Evolutionary conservation across 2,888 invertebrate species (phyloP).

Genomic region (Drosophila subsilvestris): DNA sequence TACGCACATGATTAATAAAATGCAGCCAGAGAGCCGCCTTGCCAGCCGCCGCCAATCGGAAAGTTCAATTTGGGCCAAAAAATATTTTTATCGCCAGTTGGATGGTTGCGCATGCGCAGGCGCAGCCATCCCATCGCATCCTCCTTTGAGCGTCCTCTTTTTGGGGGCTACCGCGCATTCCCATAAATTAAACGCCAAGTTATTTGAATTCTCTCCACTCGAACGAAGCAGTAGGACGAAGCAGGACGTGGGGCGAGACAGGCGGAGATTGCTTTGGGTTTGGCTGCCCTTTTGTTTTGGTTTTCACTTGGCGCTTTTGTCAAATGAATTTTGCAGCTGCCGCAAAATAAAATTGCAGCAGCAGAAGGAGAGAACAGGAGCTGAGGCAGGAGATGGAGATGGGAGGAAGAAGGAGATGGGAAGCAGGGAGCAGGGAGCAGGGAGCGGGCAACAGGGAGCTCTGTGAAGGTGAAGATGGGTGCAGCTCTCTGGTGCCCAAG

Average conservation of each 20-base stretch:
- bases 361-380: slow-evolving; percentile 17
- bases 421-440: neutral
- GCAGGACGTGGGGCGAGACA: slow-evolving; percentile 17
- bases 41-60: slow-evolving; percentile 39
- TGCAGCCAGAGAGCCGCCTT: slow-evolving; percentile 26
- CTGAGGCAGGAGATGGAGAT: neutral
- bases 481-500: no score
- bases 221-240: no score
- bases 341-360: slow-evolving; percentile 67
- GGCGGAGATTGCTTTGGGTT: slow-evolving; percentile 42
- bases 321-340: slow-evolving; percentile 82
- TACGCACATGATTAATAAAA: slow-evolving; percentile 81
- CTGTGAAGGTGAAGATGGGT: no score
- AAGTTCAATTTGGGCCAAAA: slow-evolving; percentile 77
- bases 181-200: slow-evolving; percentile 82
- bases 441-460: neutral
- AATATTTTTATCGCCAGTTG: slow-evolving; percentile 70
- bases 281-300: slow-evolving; percentile 36
- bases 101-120: slow-evolving; percentile 46
- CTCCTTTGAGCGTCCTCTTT: slow-evolving; percentile 21
- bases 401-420: no score
- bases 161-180: slow-evolving; percentile 73
- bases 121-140: slow-evolving; percentile 15
- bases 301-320: slow-evolving; percentile 67
- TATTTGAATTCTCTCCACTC: slow-evolving; percentile 78